phyloP scores from a whole-genome alignment of 2,888 invertebrate genomes.

The Ornithoptera priamus region DNA sequence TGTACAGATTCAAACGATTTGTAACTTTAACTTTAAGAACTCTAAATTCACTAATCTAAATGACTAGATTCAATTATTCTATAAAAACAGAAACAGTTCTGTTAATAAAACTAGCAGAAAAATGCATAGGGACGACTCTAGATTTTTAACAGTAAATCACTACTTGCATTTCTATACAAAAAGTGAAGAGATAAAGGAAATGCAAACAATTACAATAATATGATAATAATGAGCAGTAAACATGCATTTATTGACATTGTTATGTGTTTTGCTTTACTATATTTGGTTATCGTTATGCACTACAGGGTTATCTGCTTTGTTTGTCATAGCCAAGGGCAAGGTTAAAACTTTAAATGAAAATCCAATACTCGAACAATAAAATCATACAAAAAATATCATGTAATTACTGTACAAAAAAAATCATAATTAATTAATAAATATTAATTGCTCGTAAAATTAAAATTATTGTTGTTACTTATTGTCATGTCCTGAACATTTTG shows the following conservation, averaged over 20 bases:
- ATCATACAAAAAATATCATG: neutral
- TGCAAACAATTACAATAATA: slow-evolving; percentile 11
- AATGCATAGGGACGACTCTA: neutral
- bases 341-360: slow-evolving; percentile 13
- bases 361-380: neutral
- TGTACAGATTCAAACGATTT: too few species aligned
- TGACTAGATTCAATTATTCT: too few species aligned
- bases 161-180: neutral
- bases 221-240: slow-evolving; percentile 19
- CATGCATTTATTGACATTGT: slow-evolving; percentile 11
- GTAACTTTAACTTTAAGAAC: too few species aligned
- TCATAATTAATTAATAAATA: slow-evolving; percentile 5
- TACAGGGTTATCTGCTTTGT: slow-evolving; percentile 13
- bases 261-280: neutral
- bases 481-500: neutral
- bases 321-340: slow-evolving; percentile 19
- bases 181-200: slow-evolving; percentile 5
- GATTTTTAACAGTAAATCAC: neutral
- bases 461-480: neutral
- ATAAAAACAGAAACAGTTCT: neutral
- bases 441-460: neutral
- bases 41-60: too few species aligned
- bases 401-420: slow-evolving; percentile 2
- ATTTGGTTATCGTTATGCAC: slow-evolving; percentile 9
- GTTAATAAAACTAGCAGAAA: neutral